Evolutionary conservation across 2,888 invertebrate species (phyloP).

Genomic region (Erebia epiphron): DNA sequence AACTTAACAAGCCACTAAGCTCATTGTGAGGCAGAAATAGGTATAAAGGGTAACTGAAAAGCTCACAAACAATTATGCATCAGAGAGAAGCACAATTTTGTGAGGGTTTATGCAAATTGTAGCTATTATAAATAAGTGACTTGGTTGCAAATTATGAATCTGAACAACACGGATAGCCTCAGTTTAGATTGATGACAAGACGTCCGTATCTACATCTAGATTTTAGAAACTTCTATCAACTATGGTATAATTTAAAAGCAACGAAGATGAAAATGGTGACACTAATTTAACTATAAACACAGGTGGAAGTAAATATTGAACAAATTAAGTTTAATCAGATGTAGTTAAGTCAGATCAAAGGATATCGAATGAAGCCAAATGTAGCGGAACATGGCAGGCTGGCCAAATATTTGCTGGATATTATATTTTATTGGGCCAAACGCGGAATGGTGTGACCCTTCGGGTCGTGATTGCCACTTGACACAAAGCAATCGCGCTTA

Average conservation of each 20-base stretch:
- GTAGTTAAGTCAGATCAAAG: not conserved
- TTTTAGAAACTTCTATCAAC: too few relatives aligned
- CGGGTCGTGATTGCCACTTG: constrained; percentile 51
- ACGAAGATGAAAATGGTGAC: too few relatives aligned
- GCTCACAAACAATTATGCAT: constrained; percentile 21
- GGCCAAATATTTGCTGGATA: not conserved
- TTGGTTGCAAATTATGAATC: not conserved
- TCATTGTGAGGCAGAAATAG: constrained; percentile 13
- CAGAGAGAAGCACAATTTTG: not conserved
- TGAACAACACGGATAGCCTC: not conserved
- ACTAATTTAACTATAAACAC: too few relatives aligned
- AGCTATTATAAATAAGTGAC: not conserved
- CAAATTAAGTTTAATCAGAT: too few relatives aligned
- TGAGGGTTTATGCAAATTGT: not conserved
- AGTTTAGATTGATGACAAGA: not conserved
- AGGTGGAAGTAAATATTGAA: too few relatives aligned
- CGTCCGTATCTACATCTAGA: too few relatives aligned
- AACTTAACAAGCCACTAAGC: constrained; percentile 22
- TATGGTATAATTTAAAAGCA: too few relatives aligned
- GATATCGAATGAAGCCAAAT: not conserved
- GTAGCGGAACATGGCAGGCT: not conserved
- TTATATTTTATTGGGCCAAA: constrained; percentile 31
- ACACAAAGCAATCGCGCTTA: constrained; percentile 57
- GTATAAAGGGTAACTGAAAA: constrained; percentile 5
- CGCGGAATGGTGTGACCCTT: constrained; percentile 30